phyloP scores from a whole-genome alignment of 2,797 vertebrate genomes.

The Bryconaethiops microstoma region DNA sequence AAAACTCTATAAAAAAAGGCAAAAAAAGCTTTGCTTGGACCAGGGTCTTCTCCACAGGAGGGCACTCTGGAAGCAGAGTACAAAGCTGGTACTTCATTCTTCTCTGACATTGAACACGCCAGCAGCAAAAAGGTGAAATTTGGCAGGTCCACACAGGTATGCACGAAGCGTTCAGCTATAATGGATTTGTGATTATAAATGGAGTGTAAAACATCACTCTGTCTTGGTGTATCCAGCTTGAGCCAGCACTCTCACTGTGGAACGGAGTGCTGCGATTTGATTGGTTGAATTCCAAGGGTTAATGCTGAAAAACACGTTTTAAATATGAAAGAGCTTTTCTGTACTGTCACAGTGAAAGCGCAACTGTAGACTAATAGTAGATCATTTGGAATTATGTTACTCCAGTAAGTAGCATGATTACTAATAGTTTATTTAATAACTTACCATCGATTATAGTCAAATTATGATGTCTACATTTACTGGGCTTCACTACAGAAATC shows the following conservation, averaged over 20 bases:
- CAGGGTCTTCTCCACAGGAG: background rate
- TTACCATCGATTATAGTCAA: too few species aligned
- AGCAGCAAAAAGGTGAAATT: background rate
- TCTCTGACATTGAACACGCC: background rate
- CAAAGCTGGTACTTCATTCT: background rate
- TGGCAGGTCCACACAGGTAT: conserved; percentile 3
- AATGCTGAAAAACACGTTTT: too few species aligned
- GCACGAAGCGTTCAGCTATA: background rate
- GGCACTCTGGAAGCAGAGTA: background rate
- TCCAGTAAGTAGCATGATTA: too few species aligned
- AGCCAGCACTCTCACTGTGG: background rate
- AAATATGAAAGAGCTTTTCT: too few species aligned
- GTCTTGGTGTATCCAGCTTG: background rate
- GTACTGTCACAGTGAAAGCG: too few species aligned
- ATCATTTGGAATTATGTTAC: too few species aligned
- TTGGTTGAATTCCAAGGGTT: background rate
- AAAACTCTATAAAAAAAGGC: too few species aligned
- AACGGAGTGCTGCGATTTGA: background rate
- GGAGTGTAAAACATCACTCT: background rate
- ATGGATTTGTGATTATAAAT: background rate
- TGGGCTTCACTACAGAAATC: too few species aligned
- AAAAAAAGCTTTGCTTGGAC: background rate
- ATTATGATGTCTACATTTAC: too few species aligned
- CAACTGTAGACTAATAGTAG: too few species aligned
- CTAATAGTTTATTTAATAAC: too few species aligned